phyloP scores from a whole-genome alignment of 1,140 invertebrate species.

The Brachionus koreanus region DNA sequence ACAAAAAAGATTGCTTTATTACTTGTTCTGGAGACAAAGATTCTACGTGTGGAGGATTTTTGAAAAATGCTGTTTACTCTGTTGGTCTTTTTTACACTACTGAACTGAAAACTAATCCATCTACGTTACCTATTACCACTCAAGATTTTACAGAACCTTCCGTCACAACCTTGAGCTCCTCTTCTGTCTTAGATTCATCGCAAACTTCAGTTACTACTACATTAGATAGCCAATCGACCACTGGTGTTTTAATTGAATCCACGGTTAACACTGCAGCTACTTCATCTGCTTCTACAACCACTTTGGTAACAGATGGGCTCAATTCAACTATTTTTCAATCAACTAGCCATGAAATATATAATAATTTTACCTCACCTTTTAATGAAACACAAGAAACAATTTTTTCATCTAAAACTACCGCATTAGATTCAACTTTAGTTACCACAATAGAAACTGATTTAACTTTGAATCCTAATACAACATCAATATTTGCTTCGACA shows the following conservation, averaged over 20 bases:
- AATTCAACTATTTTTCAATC: not conserved
- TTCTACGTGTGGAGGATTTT: conserved; percentile 8
- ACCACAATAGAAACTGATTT: not conserved
- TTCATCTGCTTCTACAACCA: not conserved
- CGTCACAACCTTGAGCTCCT: not conserved
- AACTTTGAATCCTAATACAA: not conserved
- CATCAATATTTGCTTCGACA: not conserved
- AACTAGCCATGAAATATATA: not conserved
- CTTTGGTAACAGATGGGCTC: not conserved
- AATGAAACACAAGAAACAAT: not conserved
- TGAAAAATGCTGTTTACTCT: conserved; percentile 18
- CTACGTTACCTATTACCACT: not conserved
- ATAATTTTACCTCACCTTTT: not conserved
- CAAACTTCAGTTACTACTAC: not conserved
- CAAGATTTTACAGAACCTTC: not conserved
- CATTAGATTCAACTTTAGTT: not conserved
- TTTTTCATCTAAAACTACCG: not conserved
- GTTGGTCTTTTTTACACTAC: not conserved
- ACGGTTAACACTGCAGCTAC: not conserved
- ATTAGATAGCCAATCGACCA: not conserved
- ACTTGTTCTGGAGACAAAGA: conserved; percentile 20
- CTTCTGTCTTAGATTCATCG: not conserved
- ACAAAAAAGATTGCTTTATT: conserved; percentile 35
- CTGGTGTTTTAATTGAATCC: not conserved
- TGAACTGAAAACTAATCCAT: not conserved